phyloP scores from a whole-genome alignment of 2,888 invertebrate species.

The Sipha maydis region DNA sequence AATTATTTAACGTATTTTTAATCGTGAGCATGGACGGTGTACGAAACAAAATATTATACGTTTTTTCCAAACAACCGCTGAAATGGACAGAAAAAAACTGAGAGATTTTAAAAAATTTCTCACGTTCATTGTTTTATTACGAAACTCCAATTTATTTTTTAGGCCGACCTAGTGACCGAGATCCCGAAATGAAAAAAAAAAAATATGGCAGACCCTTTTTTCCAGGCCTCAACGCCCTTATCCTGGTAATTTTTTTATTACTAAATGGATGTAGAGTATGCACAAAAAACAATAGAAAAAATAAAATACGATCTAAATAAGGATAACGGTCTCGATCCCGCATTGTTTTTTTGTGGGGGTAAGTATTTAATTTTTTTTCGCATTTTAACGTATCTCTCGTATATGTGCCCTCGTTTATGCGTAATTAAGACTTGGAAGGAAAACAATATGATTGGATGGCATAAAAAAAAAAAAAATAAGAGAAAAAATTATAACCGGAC shows the following conservation, averaged over 20 bases:
- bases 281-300: slow-evolving; percentile 21
- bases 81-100: neutral
- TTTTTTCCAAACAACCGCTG: neutral
- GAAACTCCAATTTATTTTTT: slow-evolving; percentile 31
- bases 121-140: slow-evolving; percentile 45
- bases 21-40: neutral
- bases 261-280: neutral
- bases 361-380: slow-evolving; percentile 39
- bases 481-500: slow-evolving; percentile 41
- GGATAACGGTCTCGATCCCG: slow-evolving; percentile 61
- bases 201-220: slow-evolving; percentile 18
- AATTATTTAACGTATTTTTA: slow-evolving; percentile 46
- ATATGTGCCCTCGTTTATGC: slow-evolving; percentile 52
- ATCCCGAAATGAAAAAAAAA: neutral
- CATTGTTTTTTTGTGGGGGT: slow-evolving; percentile 55
- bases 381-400: slow-evolving; percentile 35
- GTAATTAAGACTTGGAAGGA: slow-evolving; percentile 47
- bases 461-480: slow-evolving; percentile 19
- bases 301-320: slow-evolving; percentile 54
- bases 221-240: slow-evolving; percentile 27
- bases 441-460: slow-evolving; percentile 21
- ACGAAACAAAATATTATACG: neutral
- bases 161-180: slow-evolving; percentile 41
- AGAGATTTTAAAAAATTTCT: slow-evolving; percentile 26
- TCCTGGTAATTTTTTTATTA: slow-evolving; percentile 17